These are phyloP conservation scores for Tachysurus fulvidraco DNA, from an alignment of 2,113 vertebrate species.

Conservation along the genomic window DNA sequence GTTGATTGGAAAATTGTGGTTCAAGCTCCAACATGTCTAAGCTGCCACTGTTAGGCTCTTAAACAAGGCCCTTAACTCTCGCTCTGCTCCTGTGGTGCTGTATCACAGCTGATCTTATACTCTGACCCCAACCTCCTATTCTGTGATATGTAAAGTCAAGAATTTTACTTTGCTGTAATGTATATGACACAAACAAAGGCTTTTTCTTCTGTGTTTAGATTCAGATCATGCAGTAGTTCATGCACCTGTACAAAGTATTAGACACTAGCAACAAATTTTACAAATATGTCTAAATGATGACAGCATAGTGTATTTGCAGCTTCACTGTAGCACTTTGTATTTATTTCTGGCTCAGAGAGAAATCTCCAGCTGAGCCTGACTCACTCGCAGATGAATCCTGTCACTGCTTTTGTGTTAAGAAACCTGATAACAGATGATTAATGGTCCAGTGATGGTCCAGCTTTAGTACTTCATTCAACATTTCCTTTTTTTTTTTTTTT, in stretches of 20 bases:
- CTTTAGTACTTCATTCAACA: constrained; percentile 4
- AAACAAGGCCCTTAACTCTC: too few relatives aligned
- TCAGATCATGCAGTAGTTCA: not conserved
- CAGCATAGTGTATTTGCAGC: not conserved
- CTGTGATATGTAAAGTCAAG: too few relatives aligned
- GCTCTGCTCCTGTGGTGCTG: too few relatives aligned
- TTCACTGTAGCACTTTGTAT: not conserved
- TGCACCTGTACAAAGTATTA: not conserved
- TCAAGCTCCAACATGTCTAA: too few relatives aligned
- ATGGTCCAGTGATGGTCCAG: not conserved
- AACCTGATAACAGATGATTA: constrained; percentile 12
- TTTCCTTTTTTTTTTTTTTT: too few relatives aligned
- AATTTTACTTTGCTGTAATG: too few relatives aligned
- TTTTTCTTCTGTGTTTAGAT: too few relatives aligned
- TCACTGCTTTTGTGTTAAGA: not conserved
- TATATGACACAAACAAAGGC: too few relatives aligned
- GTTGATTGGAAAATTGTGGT: too few relatives aligned
- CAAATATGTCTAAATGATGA: not conserved
- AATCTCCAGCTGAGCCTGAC: not conserved
- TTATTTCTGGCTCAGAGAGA: not conserved
- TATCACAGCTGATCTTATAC: not conserved
- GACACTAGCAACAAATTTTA: not conserved
- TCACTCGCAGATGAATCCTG: not conserved
- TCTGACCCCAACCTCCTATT: too few relatives aligned
- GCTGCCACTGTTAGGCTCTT: too few relatives aligned